These are phyloP conservation scores for Sepiola atlantica DNA, from an alignment of 2,888 invertebrate species.

Conservation along the genomic window DNA sequence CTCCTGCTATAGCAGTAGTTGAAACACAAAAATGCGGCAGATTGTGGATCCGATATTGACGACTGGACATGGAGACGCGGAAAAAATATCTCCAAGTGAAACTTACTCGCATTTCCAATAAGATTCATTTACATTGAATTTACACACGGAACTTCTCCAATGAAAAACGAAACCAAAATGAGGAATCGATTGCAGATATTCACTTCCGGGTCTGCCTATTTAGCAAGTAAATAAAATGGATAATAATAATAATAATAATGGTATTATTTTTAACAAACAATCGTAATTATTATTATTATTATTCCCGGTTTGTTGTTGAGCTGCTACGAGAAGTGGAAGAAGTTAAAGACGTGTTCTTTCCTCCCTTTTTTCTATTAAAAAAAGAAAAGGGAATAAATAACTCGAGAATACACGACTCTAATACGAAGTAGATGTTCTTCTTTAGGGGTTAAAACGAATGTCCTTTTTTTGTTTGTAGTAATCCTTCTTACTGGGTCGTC, in stretches of 20 bases:
- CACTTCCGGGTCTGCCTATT: not conserved
- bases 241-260: not conserved
- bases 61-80: not conserved
- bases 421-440: not conserved
- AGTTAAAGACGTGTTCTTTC: not conserved
- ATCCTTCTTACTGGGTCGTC: not conserved
- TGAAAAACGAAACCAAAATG: not conserved
- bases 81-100: not conserved
- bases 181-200: not conserved
- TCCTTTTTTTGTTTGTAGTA: not conserved
- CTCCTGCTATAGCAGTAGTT: conserved; percentile 12
- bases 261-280: not conserved
- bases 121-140: not conserved
- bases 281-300: not conserved
- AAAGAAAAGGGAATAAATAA: not conserved
- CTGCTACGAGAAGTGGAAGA: not conserved
- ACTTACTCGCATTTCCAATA: not conserved
- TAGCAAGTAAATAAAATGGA: too few species aligned
- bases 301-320: not conserved
- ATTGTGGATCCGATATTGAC: not conserved
- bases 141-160: not conserved
- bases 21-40: not conserved
- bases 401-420: not conserved
- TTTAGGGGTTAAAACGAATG: not conserved
- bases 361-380: not conserved